phyloP scores from a whole-genome alignment of 2,888 invertebrate genomes.

The Lymantria monacha region DNA sequence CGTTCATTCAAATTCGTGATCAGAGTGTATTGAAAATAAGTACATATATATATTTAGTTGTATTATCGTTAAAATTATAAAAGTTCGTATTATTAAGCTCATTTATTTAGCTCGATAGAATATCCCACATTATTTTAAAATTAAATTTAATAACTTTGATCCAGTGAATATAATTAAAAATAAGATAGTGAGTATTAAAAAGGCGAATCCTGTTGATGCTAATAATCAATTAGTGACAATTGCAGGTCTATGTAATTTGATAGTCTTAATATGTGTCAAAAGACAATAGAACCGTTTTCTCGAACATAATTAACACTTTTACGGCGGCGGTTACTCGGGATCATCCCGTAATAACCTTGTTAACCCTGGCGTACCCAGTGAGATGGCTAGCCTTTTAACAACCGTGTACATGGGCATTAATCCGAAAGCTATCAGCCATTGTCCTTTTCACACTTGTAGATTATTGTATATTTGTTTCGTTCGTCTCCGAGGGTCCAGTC shows the following conservation, averaged over 20 bases:
- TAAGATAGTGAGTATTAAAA: too few relatives aligned
- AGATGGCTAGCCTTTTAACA: slow-evolving; percentile 80
- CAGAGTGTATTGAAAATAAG: too few relatives aligned
- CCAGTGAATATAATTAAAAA: too few relatives aligned
- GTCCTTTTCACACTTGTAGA: slow-evolving; percentile 63
- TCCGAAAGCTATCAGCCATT: slow-evolving; percentile 78
- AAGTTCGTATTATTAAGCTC: too few relatives aligned
- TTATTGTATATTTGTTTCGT: slow-evolving; percentile 58
- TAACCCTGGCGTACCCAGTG: slow-evolving; percentile 77
- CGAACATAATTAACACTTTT: slow-evolving; percentile 81
- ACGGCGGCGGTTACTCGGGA: slow-evolving; percentile 76
- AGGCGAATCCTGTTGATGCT: not conserved
- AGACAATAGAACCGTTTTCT: slow-evolving; percentile 65
- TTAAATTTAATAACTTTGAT: too few relatives aligned
- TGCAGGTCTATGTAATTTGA: slow-evolving; percentile 1
- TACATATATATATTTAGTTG: too few relatives aligned
- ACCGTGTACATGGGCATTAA: slow-evolving; percentile 79
- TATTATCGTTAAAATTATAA: too few relatives aligned
- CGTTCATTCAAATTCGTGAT: too few relatives aligned
- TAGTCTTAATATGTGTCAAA: slow-evolving; percentile 44
- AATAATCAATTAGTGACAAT: not conserved
- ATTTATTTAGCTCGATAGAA: too few relatives aligned
- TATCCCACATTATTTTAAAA: too few relatives aligned
- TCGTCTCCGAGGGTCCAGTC: slow-evolving; percentile 70
- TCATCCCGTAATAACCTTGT: slow-evolving; percentile 82